Percentiles rank a stretch among this genome's conserved stretches.
phyloP scores from a whole-genome alignment of 1,140 invertebrate species.

The Belonocnema kinseyi region DNA sequence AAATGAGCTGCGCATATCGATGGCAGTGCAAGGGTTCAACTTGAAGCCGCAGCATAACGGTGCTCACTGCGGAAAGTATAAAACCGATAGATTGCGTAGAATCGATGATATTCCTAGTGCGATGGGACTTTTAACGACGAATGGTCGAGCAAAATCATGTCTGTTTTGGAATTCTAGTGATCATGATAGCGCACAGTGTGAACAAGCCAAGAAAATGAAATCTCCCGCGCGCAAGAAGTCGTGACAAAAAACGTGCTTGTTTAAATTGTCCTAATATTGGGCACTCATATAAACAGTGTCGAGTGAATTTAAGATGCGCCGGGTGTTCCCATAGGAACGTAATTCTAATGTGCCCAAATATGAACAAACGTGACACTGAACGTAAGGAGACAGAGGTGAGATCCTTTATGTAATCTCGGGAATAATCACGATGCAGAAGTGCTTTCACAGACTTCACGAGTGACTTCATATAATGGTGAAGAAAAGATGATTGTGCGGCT shows the following conservation, averaged over 20 bases:
- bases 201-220: not conserved
- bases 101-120: not conserved
- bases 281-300: not conserved
- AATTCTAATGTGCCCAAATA: not conserved
- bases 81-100: not conserved
- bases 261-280: conserved; percentile 25
- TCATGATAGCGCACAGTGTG: not conserved
- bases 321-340: not conserved
- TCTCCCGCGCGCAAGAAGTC: not conserved
- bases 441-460: conserved; percentile 43
- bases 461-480: conserved; percentile 1
- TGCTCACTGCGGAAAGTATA: too few species aligned
- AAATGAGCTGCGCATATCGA: not conserved
- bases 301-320: not conserved
- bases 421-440: too few species aligned
- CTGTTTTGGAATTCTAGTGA: not conserved
- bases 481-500: conserved; percentile 25
- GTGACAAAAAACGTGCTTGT: conserved; percentile 24
- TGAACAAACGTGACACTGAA: not conserved
- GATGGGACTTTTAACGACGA: not conserved
- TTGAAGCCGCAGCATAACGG: not conserved
- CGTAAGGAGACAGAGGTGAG: too few species aligned
- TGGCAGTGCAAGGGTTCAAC: conserved; percentile 32
- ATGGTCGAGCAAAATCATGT: not conserved
- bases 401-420: too few species aligned